A percentile compares a stretch with the other conserved stretches of the same genome.
Conservation (phyloP, 2,888 invertebrate species). For the Metopia argyrocephala region DNA sequence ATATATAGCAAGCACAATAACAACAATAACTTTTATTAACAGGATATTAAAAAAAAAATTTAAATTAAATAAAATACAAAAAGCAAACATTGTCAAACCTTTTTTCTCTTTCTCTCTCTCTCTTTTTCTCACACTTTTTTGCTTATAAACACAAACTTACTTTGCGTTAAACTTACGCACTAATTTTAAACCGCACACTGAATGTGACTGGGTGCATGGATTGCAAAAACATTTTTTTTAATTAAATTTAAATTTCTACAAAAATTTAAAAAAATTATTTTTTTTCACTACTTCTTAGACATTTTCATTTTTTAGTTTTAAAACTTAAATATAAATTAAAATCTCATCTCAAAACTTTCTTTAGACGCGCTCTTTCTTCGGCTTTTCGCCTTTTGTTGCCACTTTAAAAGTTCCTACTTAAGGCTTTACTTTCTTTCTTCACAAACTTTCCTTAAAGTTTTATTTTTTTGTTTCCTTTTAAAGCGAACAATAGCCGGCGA, state of each 20-base stretch:
- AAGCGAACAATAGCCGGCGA: slow-evolving; percentile 71
- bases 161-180: no score
- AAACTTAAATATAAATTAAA: slow-evolving; percentile 1
- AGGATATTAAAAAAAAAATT: slow-evolving; percentile 34
- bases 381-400: background rate
- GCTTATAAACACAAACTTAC: no score
- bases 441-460: background rate
- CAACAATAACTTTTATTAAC: slow-evolving; percentile 7
- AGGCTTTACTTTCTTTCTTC: background rate
- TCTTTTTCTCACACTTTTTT: slow-evolving; percentile 28
- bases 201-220: no score
- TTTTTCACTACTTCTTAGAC: background rate
- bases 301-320: slow-evolving; percentile 7
- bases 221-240: background rate
- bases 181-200: no score
- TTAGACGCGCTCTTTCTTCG: slow-evolving; percentile 1
- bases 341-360: slow-evolving; percentile 6
- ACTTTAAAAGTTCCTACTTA: background rate
- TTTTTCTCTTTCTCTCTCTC: no score
- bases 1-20: slow-evolving; percentile 31
- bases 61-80: slow-evolving; percentile 49
- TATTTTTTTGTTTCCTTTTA: slow-evolving; percentile 14
- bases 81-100: no score
- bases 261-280: background rate
- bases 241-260: background rate